Evolutionary conservation across 1,140 invertebrate genomes (phyloP).

Genomic region (Goniozus legneri): DNA sequence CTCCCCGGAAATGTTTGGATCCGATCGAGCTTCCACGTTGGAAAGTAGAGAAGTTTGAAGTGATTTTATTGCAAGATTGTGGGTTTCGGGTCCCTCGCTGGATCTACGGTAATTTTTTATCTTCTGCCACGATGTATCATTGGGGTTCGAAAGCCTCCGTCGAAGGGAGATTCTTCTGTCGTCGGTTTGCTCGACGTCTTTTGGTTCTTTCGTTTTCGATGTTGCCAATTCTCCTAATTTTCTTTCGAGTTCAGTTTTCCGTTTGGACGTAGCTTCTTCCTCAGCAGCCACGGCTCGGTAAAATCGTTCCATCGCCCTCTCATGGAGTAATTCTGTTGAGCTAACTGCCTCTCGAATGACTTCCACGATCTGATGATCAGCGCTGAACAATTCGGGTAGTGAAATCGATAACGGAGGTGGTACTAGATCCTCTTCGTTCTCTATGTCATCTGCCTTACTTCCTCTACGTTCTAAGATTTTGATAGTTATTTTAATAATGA

Average conservation of each 20-base stretch:
- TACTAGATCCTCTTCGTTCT: conserved; percentile 59
- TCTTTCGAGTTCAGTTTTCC: conserved; percentile 41
- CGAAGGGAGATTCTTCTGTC: conserved; percentile 27
- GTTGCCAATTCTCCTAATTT: conserved; percentile 31
- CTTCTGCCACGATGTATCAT: conserved; percentile 25
- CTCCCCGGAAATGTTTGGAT: conserved; percentile 38
- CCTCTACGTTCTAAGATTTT: background rate
- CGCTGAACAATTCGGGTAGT: conserved; percentile 68
- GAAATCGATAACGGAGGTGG: conserved; percentile 76
- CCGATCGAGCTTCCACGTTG: conserved; percentile 31
- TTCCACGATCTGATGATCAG: conserved; percentile 43
- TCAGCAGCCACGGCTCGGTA: conserved; percentile 71
- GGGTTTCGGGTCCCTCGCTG: conserved; percentile 37
- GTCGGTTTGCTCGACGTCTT: conserved; percentile 17
- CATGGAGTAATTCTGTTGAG: conserved; percentile 76
- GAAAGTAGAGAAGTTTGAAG: conserved; percentile 13
- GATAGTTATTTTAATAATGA: too few relatives aligned
- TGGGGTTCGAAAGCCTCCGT: conserved; percentile 35
- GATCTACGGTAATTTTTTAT: conserved; percentile 41
- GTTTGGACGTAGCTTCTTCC: conserved; percentile 60
- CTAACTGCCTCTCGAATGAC: conserved; percentile 69
- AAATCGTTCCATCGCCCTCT: conserved; percentile 73
- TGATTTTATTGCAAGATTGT: conserved; percentile 9
- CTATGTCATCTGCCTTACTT: conserved; percentile 9
- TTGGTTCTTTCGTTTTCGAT: background rate